Evolutionary conservation across 2,113 vertebrate genomes (phyloP), one percentile per base, ranked within the genome.

Genomic region (Zosterops borbonicus): DNA sequence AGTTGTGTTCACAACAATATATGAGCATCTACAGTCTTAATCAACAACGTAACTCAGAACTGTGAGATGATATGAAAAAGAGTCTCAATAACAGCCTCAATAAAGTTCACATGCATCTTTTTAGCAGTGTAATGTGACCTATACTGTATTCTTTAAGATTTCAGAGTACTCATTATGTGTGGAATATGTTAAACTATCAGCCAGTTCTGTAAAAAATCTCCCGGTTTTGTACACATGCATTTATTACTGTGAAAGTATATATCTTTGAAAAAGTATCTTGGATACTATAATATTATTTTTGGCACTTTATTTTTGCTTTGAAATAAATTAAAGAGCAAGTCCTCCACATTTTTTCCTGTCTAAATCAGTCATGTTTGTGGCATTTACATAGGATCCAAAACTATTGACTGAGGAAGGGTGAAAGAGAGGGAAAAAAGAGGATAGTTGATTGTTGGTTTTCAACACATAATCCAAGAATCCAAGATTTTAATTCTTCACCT

Each of bases 231-330:
- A 87, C 39, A 47, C 5, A 35, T 23, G 37, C 37, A 79, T 33
- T 82, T 84, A 85, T 91, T 79, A 85, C 41, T 47, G 29, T 49
- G 68, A 63, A 90, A 87, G 62, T 58, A 74, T 65, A 86, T 29
- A 20, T 11, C 56, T 83, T 94, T 94, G 86, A 95, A 87, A 89
- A 95, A 68, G n/a, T 60, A 81, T 56, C 46, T 75, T 82, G 60
- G 9, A 33, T n/a, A 71, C 88, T 76, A 39, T 21, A 83, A 19
- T 68, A 87, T 76, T 87, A 60, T 64, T 92, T 95, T 75, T 87
- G 53, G 56, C 69, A 79, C 31, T 71, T 92, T 42, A 39, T 74
- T 95, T 96, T 91, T 92, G 42, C 73, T 95, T 96, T 73, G 37
- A 82, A 82, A 9, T 87, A 78, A 81, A 82, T 75, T 71, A 65